Conservation (phyloP, 2,797 vertebrate genomes). For the Syncerus caffer region DNA sequence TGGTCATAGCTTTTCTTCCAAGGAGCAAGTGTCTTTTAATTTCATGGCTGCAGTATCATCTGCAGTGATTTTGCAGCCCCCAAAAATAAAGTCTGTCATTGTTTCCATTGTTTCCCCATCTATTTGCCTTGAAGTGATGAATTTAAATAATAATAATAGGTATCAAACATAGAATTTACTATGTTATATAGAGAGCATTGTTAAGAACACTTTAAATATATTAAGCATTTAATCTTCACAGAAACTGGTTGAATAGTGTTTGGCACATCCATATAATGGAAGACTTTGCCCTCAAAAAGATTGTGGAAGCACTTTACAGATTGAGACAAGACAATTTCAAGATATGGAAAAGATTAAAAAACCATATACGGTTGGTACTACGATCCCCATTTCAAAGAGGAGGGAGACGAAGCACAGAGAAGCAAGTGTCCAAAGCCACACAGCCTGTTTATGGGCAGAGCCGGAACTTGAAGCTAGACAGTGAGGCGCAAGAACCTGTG, state of each 20-base stretch:
- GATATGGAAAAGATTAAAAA: neutral
- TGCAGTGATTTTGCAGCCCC: neutral
- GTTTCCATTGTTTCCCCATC: neutral
- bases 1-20: neutral
- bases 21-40: neutral
- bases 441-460: neutral
- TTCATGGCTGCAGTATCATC: neutral
- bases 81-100: neutral
- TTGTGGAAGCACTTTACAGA: neutral
- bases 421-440: neutral
- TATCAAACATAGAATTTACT: neutral
- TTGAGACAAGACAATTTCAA: neutral
- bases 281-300: neutral
- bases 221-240: neutral
- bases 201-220: neutral
- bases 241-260: neutral
- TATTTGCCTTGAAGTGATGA: neutral
- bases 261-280: neutral
- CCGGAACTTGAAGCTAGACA: neutral
- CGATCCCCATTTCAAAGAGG: neutral
- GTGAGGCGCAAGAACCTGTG: neutral
- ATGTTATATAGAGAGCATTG: neutral
- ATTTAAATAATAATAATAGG: neutral
- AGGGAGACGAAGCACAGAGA: neutral
- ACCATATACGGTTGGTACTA: neutral